Evolutionary conservation across 2,888 invertebrate species (phyloP).

Genomic region (Acanthosepion esculentum): DNA sequence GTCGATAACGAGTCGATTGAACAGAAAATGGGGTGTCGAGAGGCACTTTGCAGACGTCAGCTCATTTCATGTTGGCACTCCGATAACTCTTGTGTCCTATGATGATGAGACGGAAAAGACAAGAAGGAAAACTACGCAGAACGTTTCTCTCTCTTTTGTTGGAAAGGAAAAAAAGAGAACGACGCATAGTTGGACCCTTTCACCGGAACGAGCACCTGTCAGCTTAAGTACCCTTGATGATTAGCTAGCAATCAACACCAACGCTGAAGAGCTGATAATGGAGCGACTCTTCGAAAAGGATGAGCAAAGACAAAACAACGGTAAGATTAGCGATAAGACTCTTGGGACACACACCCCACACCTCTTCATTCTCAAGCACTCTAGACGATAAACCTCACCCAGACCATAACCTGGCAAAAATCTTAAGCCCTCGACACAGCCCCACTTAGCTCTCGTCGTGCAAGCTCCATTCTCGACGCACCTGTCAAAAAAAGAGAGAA

Average conservation of each 20-base stretch:
- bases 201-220: conserved; percentile 33
- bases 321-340: conserved; percentile 7
- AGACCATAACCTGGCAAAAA: not conserved
- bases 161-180: no score
- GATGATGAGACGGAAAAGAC: no score
- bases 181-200: not conserved
- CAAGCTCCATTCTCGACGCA: not conserved
- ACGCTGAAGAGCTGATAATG: conserved; percentile 12
- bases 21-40: no score
- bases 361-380: not conserved
- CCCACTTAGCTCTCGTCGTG: not conserved
- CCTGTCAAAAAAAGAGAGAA: not conserved
- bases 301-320: conserved; percentile 2
- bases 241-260: conserved; percentile 1
- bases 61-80: no score
- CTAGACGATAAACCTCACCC: not conserved
- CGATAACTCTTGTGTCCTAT: no score
- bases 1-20: no score
- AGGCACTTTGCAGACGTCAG: no score
- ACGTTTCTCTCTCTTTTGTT: no score
- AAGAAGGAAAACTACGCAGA: no score
- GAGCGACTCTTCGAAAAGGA: not conserved
- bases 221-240: conserved; percentile 11
- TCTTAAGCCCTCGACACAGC: not conserved
- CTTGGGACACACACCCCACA: not conserved